Evolutionary conservation across 2,113 vertebrate genomes (phyloP), one percentile per base, ranked within the genome.

Genomic region (Archocentrus centrarchus): DNA sequence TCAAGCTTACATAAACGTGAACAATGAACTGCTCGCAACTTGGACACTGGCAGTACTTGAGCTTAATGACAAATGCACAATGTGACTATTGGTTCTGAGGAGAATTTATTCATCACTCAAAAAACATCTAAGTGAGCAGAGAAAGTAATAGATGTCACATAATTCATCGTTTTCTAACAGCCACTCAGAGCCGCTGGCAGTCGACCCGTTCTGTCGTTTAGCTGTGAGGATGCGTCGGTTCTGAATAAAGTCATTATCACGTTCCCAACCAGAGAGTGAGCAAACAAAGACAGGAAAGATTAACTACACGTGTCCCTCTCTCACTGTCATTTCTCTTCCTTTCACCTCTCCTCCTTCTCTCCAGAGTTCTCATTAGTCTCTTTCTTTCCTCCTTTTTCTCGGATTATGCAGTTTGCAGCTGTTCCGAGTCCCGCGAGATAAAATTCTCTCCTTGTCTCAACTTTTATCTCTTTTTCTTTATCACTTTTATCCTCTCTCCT

Each of bases 391-490:
- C 55, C 30, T 73, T 73, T 73, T 73, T 59, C 39, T 53, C 53
- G 15, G 53, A 41, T 30, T 58, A 44, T 77, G 18, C 50, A 77
- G 14, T 63, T 57, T 90, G 88, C 92, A 94, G 93, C 93, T 92
- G 90, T 83, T 47, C 76, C 6, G 50, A 39, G 58, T 79, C 84
- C 80, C 83, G 24, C 14, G 58, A 80, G 87, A 91, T 75, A 76
- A 60, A 44, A 32, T 9, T 53, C 58, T 59, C 35, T 68, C 61
- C 30, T 37, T 27, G 35, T 59, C 55, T 80, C 24, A 14, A 73
- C 68, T 59, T 35, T 35, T 55, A 24, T 53, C 39, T 63, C n/a
- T 17, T n/a, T n/a, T 44, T 50, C 17, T 9, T 11, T 37, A 37
- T 37, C 35, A 37, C 37, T 37, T 8, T 37, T 37, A 37, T n/a